Percentiles rank a stretch among this genome's conserved stretches.
Conservation (phyloP, 2,888 invertebrate species). For the Apamea monoglypha region DNA sequence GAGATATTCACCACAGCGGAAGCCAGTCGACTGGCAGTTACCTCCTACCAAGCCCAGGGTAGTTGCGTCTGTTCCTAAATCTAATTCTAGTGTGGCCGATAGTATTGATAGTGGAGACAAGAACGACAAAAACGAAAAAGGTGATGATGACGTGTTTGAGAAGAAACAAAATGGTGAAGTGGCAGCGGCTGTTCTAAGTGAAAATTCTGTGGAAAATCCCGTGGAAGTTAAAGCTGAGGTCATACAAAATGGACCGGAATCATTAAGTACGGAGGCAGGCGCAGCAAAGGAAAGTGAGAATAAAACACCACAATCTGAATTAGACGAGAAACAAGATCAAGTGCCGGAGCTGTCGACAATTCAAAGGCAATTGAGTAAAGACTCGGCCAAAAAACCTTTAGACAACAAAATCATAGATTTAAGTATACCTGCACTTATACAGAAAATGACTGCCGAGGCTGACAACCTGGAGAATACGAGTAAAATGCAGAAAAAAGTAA, state of each 20-base stretch:
- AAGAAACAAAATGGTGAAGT: constrained; percentile 71
- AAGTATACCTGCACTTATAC: constrained; percentile 84
- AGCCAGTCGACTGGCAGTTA: constrained; percentile 86
- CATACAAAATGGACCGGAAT: constrained; percentile 77
- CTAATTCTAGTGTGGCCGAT: constrained; percentile 80
- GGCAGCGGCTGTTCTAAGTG: constrained; percentile 59
- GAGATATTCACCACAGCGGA: constrained; percentile 87
- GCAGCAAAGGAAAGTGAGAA: constrained; percentile 72
- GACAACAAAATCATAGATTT: constrained; percentile 79
- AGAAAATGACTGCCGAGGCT: constrained; percentile 84
- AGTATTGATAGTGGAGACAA: constrained; percentile 77
- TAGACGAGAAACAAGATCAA: constrained; percentile 83
- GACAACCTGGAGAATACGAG: constrained; percentile 80
- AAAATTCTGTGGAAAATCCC: constrained; percentile 57
- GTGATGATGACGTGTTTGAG: constrained; percentile 83
- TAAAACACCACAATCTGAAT: constrained; percentile 80
- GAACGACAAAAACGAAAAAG: constrained; percentile 72
- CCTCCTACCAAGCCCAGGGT: constrained; percentile 86
- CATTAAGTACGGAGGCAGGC: constrained; percentile 64
- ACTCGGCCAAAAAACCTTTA: constrained; percentile 75
- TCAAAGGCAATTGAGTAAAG: constrained; percentile 80
- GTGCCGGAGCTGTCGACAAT: constrained; percentile 83
- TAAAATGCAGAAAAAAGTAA: constrained; percentile 82
- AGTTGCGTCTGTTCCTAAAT: constrained; percentile 86
- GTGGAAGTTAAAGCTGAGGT: constrained; percentile 71